Percentiles rank a stretch among this genome's conserved stretches.
These are phyloP conservation scores for Merops nubicus DNA, from an alignment of 2,113 vertebrate species.

Conservation along the genomic window DNA sequence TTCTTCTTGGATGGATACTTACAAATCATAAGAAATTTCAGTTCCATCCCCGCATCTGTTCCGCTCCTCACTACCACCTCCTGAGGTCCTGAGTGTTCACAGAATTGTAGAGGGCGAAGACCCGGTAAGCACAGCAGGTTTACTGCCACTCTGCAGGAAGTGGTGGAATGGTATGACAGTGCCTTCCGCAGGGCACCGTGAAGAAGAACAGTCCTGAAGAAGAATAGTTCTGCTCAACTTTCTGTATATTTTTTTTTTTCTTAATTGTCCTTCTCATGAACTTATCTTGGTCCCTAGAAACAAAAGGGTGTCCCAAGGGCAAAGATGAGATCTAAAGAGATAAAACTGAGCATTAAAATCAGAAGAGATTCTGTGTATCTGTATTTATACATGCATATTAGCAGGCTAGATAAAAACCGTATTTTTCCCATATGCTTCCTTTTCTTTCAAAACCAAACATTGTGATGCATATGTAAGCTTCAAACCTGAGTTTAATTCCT, in stretches of 20 bases:
- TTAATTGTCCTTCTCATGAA: not conserved
- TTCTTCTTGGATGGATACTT: not conserved
- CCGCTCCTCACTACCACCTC: not conserved
- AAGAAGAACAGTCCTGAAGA: not conserved
- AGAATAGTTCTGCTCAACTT: not conserved
- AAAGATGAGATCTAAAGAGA: not conserved
- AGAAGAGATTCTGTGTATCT: not conserved
- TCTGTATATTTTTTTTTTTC: not conserved
- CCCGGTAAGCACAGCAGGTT: not conserved
- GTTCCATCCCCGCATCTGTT: not conserved
- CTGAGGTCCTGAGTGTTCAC: not conserved
- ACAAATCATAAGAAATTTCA: not conserved
- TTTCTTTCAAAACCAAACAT: not conserved
- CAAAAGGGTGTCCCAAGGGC: not conserved
- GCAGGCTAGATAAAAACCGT: fast-evolving
- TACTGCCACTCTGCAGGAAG: not conserved
- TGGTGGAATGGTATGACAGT: not conserved
- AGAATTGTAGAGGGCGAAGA: not conserved
- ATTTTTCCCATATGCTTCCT: not conserved
- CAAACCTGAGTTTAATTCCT: not conserved
- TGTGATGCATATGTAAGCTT: not conserved
- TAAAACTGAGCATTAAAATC: not conserved
- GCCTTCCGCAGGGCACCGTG: not conserved
- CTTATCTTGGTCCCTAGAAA: not conserved
- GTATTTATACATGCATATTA: not conserved